phyloP scores from a whole-genome alignment of 1,140 invertebrate genomes.

The Eulimnadia texana region DNA sequence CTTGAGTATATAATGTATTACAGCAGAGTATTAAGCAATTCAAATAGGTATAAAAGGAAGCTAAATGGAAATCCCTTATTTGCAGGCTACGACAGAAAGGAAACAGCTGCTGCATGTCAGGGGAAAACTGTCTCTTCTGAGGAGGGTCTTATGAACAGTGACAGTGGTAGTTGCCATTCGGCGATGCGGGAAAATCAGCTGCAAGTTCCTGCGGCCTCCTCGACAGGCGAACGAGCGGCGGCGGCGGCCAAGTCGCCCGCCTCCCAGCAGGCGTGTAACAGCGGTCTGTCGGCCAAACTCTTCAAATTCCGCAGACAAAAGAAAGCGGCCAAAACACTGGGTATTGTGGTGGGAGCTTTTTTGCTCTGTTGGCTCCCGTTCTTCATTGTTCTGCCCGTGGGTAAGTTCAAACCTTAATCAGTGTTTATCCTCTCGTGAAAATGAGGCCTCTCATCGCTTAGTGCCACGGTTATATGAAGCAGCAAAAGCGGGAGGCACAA shows the following conservation, averaged over 20 bases:
- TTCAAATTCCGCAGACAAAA: conserved; percentile 89
- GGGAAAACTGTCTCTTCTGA: too few relatives aligned
- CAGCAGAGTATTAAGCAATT: too few relatives aligned
- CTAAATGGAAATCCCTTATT: too few relatives aligned
- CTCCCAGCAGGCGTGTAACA: not conserved
- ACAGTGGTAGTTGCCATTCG: not conserved
- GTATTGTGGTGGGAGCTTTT: conserved; percentile 55
- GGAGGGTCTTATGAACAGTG: not conserved
- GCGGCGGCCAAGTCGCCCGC: not conserved
- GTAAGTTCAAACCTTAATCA: conserved; percentile 28
- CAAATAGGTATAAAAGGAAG: too few relatives aligned
- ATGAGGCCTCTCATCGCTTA: too few relatives aligned
- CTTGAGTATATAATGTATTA: too few relatives aligned
- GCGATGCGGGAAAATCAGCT: not conserved
- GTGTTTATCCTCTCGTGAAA: conserved; percentile 2
- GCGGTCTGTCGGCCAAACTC: conserved; percentile 26
- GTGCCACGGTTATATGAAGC: too few relatives aligned
- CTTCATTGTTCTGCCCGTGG: conserved; percentile 45
- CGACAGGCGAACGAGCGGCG: conserved; percentile 17
- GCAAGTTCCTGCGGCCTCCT: not conserved
- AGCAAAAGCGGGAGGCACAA: too few relatives aligned
- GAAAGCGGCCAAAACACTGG: conserved; percentile 86
- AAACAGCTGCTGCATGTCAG: too few relatives aligned
- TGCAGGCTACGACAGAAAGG: too few relatives aligned
- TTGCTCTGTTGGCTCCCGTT: conserved; percentile 59